phyloP scores from a whole-genome alignment of 2,797 vertebrate genomes.

The Sphenodon punctatus region DNA sequence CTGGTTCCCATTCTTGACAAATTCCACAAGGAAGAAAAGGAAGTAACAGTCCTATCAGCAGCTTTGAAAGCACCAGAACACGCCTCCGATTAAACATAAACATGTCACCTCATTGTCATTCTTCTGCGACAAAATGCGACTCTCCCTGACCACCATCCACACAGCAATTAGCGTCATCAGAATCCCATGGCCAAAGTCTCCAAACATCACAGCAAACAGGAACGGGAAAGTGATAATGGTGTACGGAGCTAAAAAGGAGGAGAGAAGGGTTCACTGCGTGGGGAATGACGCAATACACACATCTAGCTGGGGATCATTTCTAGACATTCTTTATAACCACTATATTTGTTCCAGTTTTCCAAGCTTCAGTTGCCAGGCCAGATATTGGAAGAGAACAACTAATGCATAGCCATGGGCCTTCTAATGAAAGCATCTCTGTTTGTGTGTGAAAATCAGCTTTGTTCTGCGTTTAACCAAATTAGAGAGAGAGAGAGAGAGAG shows the following conservation, averaged over 20 bases:
- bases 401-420: neutral
- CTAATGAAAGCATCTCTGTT: neutral
- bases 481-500: neutral
- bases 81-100: no score
- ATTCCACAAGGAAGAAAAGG: neutral
- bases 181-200: constrained; percentile 92
- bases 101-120: constrained; percentile 95
- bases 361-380: neutral
- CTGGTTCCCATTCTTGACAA: neutral
- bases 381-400: neutral
- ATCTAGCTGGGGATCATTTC: neutral
- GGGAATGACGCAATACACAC: neutral
- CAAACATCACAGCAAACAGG: constrained; percentile 98
- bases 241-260: constrained; percentile 86
- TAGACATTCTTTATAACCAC: neutral
- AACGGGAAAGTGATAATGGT: constrained; percentile 99
- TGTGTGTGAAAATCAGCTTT: neutral
- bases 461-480: neutral
- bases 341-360: neutral
- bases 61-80: neutral
- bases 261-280: neutral
- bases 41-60: neutral
- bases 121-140: constrained; percentile 92
- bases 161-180: constrained; percentile 93
- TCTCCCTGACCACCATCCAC: constrained; percentile 94